Percentiles rank a stretch among this genome's conserved stretches.
These are phyloP conservation scores for Sminthurinus aureus DNA, from an alignment of 2,888 invertebrate genomes.

Conservation along the genomic window DNA sequence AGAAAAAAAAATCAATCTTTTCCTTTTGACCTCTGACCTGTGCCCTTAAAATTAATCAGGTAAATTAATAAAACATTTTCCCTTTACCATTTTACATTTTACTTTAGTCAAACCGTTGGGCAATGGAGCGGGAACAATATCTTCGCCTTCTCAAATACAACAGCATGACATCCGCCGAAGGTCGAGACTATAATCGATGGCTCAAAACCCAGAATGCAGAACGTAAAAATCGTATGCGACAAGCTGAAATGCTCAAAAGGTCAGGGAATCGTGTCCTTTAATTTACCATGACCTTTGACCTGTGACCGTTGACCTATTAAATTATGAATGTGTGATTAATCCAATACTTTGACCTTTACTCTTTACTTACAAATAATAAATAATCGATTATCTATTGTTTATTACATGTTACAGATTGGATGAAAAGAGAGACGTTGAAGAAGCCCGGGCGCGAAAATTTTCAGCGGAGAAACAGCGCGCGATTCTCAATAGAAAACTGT, in stretches of 20 bases:
- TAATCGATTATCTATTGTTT: no score
- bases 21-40: no score
- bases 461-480: constrained; percentile 31
- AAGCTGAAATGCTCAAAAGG: background rate
- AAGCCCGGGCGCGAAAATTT: background rate
- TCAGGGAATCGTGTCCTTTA: no score
- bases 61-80: no score
- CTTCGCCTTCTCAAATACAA: constrained; percentile 11
- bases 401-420: background rate
- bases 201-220: constrained; percentile 25
- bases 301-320: no score
- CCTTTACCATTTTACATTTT: no score
- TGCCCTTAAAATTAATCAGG: no score
- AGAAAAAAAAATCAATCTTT: no score
- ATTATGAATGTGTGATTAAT: no score
- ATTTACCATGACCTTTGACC: no score
- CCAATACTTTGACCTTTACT: no score
- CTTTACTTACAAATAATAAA: no score
- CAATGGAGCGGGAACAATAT: constrained; percentile 15
- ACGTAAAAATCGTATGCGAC: constrained; percentile 9
- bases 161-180: background rate
- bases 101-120: constrained; percentile 26
- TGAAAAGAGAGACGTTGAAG: constrained; percentile 33
- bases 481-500: constrained; percentile 21
- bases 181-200: constrained; percentile 12